These are phyloP conservation scores for Limnothrissa miodon DNA, from an alignment of 2,113 vertebrate species.

Conservation along the genomic window DNA sequence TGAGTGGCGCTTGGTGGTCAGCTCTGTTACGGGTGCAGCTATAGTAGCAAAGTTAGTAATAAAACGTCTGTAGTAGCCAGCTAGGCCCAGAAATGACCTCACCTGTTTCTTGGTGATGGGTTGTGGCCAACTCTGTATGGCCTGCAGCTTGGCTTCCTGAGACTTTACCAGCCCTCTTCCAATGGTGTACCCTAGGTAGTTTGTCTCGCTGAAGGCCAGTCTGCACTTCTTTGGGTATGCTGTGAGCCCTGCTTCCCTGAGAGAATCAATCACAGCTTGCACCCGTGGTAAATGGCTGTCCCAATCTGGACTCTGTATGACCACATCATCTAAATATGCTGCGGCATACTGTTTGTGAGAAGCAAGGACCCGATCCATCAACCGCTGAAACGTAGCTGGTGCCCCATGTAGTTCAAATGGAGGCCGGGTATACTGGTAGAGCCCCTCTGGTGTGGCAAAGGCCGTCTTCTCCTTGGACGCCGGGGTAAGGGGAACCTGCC, in stretches of 20 bases:
- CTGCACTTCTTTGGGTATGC: no score
- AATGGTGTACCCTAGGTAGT: not conserved
- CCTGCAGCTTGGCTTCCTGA: not conserved
- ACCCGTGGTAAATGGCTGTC: no score
- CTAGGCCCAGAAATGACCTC: no score
- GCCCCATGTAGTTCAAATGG: not conserved
- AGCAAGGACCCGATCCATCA: not conserved
- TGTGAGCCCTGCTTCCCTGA: no score
- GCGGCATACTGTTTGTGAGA: not conserved
- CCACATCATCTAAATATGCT: not conserved
- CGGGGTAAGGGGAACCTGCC: not conserved
- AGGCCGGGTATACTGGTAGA: not conserved
- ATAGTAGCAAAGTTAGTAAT: not conserved
- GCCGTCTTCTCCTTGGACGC: not conserved
- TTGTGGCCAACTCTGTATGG: not conserved
- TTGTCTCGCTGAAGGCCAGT: no score
- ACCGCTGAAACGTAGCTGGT: not conserved
- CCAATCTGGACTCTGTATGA: not conserved
- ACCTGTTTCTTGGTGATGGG: not conserved
- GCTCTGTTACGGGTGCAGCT: not conserved
- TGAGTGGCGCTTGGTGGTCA: not conserved
- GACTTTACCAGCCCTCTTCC: not conserved
- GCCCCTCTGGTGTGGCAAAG: not conserved
- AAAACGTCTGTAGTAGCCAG: not conserved
- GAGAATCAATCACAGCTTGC: no score